Conservation (phyloP, 2,888 invertebrate species). For the Mayetiola destructor region DNA sequence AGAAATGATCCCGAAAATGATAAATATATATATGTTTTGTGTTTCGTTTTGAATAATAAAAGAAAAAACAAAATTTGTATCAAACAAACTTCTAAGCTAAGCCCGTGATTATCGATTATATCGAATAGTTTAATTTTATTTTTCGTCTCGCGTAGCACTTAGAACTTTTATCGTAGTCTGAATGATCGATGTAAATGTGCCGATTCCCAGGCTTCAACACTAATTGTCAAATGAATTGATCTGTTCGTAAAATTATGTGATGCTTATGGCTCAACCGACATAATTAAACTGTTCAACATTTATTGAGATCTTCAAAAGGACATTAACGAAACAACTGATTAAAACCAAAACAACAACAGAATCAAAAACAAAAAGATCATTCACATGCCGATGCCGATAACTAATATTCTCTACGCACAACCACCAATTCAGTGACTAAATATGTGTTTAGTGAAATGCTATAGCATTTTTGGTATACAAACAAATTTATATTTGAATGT, state of each 20-base stretch:
- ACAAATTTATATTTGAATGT: too few relatives aligned
- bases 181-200: background rate
- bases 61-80: too few relatives aligned
- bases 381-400: too few relatives aligned
- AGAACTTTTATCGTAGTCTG: background rate
- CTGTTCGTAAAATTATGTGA: background rate
- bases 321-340: conserved; percentile 11
- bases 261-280: conserved; percentile 10
- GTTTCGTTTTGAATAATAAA: background rate
- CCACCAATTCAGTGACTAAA: too few relatives aligned
- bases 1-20: background rate
- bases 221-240: background rate
- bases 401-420: too few relatives aligned
- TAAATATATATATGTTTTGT: background rate
- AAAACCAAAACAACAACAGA: background rate
- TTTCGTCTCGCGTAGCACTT: background rate
- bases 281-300: conserved; percentile 2
- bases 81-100: too few relatives aligned
- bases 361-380: too few relatives aligned
- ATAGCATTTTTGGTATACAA: too few relatives aligned
- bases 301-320: background rate
- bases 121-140: background rate
- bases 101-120: too few relatives aligned
- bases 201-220: background rate
- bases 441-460: too few relatives aligned